Base-by-base conservation (phyloP, 2,113 vertebrate genomes). In the Laterallus jamaicensis region DNA sequence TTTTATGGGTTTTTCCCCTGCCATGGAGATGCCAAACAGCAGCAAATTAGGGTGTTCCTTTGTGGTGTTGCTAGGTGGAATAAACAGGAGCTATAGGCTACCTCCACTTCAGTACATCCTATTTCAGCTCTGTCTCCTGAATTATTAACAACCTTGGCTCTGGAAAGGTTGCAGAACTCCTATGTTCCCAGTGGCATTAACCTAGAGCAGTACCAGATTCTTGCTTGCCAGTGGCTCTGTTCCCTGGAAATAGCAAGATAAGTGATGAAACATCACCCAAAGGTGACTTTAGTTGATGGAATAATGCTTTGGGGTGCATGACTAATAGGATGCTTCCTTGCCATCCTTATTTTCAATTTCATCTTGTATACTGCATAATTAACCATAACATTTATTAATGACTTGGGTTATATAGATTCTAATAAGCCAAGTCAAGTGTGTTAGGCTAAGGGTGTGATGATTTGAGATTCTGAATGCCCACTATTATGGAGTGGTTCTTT, bases 1-100 rank as follows among this genome's bases (percentile, higher is more conserved):
- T 87, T 20, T 56, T 10, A 11, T 19, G 11, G 0, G 0, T 18
- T 20, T 44, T 40, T 14, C 15, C 22, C 12, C 18, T 24, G 15
- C 42, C 32, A 2, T 39, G 42, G 39, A 76, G 24, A 39, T 9
- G 52, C 16, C 35, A 42, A 60, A 24, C 2, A 60, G 44, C 35
- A 80, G 28, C 7, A 24, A 68, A 62, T 25, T 22, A 60, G 17
- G 62, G 42, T 79, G 75, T 56, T 91, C 49, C 60, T 35, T n/a
- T 15, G 7, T 42, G 12, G 67, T 12, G 2, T 68, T 78, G 15
- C 49, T 44, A 54, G 37, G 39, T 24, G 6, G 68, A 79, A 77
- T 37, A 88, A 73, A 35, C 13, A 71, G 76, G 37, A 69, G 40
- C n/a, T 0, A 0, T 32, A 54, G 63, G 26, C 74, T 86, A 88